These are phyloP conservation scores for Calonectris borealis DNA, from an alignment of 2,113 vertebrate species.

Conservation along the genomic window DNA sequence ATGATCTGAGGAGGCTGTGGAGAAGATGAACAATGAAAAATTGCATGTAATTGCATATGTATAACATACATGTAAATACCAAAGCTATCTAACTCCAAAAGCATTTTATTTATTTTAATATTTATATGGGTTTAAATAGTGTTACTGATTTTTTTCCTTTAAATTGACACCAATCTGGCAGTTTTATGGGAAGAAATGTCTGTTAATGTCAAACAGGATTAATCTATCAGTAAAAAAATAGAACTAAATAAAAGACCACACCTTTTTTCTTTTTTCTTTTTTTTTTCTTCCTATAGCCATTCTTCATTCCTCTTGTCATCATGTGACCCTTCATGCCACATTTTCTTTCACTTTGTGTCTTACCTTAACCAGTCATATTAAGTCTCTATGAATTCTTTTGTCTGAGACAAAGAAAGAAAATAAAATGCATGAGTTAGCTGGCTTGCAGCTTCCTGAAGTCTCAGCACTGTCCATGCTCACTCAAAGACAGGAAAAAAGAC, in stretches of 20 bases:
- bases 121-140: not conserved
- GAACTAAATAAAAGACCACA: not conserved
- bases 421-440: not conserved
- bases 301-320: not conserved
- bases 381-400: not conserved
- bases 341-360: not conserved
- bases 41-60: rapidly evolving
- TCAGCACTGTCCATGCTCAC: not conserved
- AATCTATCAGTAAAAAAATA: not conserved
- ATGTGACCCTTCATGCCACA: not conserved
- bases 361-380: not conserved
- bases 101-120: not conserved
- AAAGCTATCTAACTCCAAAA: not conserved
- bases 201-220: not conserved
- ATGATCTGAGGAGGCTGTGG: not conserved
- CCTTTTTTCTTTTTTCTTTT: rapidly evolving
- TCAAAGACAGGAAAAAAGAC: not conserved
- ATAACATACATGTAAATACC: not conserved
- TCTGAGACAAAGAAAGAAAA: not conserved
- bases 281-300: not conserved
- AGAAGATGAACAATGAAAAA: not conserved
- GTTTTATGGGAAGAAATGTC: not conserved
- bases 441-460: not conserved
- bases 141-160: not conserved
- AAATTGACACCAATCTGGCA: not conserved